These are phyloP conservation scores for Ormyrus labotus DNA, from an alignment of 2,888 invertebrate genomes.

Conservation along the genomic window DNA sequence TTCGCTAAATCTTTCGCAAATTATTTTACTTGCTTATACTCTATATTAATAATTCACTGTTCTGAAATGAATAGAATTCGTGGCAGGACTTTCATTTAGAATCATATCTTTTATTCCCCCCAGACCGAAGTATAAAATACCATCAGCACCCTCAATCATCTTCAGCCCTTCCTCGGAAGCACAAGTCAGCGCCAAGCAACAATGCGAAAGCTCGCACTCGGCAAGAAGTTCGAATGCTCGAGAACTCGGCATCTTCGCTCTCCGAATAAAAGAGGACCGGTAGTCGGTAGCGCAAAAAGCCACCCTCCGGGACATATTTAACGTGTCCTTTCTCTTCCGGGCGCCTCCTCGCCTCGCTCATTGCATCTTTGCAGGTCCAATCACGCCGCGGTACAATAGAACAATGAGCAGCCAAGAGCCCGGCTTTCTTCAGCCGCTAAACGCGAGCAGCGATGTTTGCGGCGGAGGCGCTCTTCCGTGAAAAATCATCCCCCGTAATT, in stretches of 20 bases:
- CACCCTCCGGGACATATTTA: constrained; percentile 54
- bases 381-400: constrained; percentile 67
- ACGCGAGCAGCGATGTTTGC: constrained; percentile 65
- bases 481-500: constrained; percentile 70
- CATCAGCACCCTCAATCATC: neutral
- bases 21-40: too few relatives aligned
- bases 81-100: too few relatives aligned
- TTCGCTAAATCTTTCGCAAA: too few relatives aligned
- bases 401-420: constrained; percentile 63
- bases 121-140: constrained; percentile 1
- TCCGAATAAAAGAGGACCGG: constrained; percentile 38
- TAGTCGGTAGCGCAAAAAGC: constrained; percentile 48
- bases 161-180: neutral
- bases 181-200: neutral
- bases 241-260: constrained; percentile 25
- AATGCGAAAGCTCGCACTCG: neutral
- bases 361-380: constrained; percentile 18
- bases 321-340: constrained; percentile 39
- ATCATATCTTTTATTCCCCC: too few relatives aligned
- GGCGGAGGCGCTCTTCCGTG: constrained; percentile 67
- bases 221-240: constrained; percentile 37
- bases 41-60: too few relatives aligned
- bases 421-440: constrained; percentile 61
- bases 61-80: too few relatives aligned
- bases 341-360: constrained; percentile 1